phyloP scores from a whole-genome alignment of 2,888 invertebrate species.

The Incurvaria masculella region DNA sequence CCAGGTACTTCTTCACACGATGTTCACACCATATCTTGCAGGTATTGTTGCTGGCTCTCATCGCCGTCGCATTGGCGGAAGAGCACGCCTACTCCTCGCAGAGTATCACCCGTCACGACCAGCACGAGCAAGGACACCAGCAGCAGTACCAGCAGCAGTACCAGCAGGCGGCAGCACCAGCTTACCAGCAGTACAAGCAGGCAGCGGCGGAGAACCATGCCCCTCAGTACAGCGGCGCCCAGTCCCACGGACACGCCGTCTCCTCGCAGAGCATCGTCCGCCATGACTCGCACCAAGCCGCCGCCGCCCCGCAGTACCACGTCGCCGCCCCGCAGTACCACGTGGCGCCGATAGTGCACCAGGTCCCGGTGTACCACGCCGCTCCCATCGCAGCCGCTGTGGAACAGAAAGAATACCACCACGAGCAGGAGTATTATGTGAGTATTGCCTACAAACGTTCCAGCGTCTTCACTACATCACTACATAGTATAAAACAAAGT shows the following conservation, averaged over 20 bases:
- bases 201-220: neutral
- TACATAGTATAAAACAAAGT: too few relatives aligned
- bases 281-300: slow-evolving; percentile 26
- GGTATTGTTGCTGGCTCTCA: slow-evolving; percentile 11
- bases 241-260: slow-evolving; percentile 34
- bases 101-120: neutral
- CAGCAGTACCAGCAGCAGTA: neutral
- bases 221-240: slow-evolving; percentile 19
- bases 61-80: slow-evolving; percentile 18
- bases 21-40: too few relatives aligned
- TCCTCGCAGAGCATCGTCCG: slow-evolving; percentile 35
- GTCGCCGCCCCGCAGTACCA: slow-evolving; percentile 22
- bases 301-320: slow-evolving; percentile 22
- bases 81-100: neutral
- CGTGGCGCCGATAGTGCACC: slow-evolving; percentile 18
- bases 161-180: too few relatives aligned
- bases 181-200: neutral
- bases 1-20: too few relatives aligned
- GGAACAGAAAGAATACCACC: slow-evolving; percentile 12
- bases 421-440: slow-evolving; percentile 32
- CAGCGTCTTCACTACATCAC: too few relatives aligned
- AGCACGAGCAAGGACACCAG: too few relatives aligned
- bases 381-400: slow-evolving; percentile 19
- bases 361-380: slow-evolving; percentile 14
- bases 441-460: too few relatives aligned